phyloP scores from a whole-genome alignment of 2,888 invertebrate genomes.

The Tetropium fuscum region DNA sequence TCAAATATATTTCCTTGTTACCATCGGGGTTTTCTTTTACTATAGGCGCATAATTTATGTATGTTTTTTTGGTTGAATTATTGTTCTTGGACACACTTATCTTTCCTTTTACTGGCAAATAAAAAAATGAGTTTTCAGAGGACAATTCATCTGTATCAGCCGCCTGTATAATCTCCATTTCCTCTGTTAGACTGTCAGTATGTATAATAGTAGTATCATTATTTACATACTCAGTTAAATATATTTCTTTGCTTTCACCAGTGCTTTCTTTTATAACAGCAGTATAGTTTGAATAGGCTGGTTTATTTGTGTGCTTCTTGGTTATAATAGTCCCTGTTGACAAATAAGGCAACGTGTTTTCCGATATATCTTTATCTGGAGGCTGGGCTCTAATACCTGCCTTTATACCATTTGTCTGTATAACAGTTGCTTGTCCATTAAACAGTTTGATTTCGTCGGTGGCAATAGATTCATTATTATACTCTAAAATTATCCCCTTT shows the following conservation, averaged over 20 bases:
- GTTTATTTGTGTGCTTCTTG: too few relatives aligned
- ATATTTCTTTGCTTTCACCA: too few relatives aligned
- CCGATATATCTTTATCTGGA: too few relatives aligned
- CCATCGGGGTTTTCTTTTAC: constrained; percentile 33
- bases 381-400: too few relatives aligned
- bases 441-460: constrained; percentile 15
- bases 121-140: constrained; percentile 13
- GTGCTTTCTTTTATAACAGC: too few relatives aligned
- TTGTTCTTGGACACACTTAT: constrained; percentile 2
- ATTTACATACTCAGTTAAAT: too few relatives aligned
- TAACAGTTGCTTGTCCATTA: constrained; percentile 17
- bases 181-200: too few relatives aligned
- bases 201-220: too few relatives aligned
- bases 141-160: constrained; percentile 9
- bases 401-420: constrained; percentile 3
- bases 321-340: too few relatives aligned
- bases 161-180: constrained; percentile 5
- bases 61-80: constrained; percentile 20
- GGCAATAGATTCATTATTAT: constrained; percentile 3
- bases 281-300: too few relatives aligned
- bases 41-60: constrained; percentile 32
- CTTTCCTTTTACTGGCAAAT: constrained; percentile 5
- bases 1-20: constrained; percentile 32
- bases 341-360: too few relatives aligned
- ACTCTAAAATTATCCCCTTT: constrained; percentile 4